A percentile compares a stretch with the other conserved stretches of the same genome.
These are phyloP conservation scores for Papilio dardanus DNA, from an alignment of 1,140 invertebrate genomes.

Conservation along the genomic window DNA sequence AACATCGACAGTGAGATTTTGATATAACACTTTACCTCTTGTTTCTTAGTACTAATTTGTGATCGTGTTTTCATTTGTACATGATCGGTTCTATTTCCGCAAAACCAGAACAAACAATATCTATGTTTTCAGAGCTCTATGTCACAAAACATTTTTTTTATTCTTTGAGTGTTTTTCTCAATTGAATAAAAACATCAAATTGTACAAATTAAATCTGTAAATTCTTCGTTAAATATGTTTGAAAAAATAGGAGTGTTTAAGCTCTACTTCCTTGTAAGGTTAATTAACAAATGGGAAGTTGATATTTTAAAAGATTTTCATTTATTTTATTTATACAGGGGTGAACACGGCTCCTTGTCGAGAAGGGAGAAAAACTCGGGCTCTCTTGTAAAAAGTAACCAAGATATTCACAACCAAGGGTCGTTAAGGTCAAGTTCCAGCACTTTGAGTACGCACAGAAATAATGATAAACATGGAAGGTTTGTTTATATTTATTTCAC, in stretches of 20 bases:
- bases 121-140: no score
- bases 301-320: conserved; percentile 36
- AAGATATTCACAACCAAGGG: conserved; percentile 75
- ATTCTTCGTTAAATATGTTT: no score
- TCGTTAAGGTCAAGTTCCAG: conserved; percentile 78
- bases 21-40: not conserved
- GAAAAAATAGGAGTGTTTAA: not conserved
- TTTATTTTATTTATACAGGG: conserved; percentile 48
- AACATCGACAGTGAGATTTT: conserved; percentile 74
- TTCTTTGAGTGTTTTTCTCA: no score
- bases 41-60: not conserved
- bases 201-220: no score
- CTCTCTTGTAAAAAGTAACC: conserved; percentile 66
- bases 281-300: not conserved
- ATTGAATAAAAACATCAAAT: no score
- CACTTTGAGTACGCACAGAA: conserved; percentile 73
- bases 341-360: conserved; percentile 72
- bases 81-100: no score
- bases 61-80: not conserved
- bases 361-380: conserved; percentile 73
- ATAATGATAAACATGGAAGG: conserved; percentile 73
- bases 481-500: conserved; percentile 49
- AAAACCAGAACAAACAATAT: no score
- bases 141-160: no score
- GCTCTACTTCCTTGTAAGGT: not conserved